These are phyloP conservation scores for Stichodactyla mertensii DNA, from an alignment of 64 coral and sea anemone genomes.

Conservation along the genomic window DNA sequence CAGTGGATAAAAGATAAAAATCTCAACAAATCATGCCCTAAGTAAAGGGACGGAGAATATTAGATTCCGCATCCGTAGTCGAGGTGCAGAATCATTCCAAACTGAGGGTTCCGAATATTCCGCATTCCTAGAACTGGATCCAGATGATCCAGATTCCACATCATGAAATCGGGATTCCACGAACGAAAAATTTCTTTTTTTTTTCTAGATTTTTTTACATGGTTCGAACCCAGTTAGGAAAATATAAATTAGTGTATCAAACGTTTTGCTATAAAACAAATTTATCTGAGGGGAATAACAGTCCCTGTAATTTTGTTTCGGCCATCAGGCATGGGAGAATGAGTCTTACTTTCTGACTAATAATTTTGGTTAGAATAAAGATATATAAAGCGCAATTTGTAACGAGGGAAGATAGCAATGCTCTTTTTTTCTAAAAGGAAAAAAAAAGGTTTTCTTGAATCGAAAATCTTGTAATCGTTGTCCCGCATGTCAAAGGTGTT, in stretches of 20 bases:
- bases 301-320: neutral
- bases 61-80: too few species aligned
- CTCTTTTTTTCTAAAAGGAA: neutral
- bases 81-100: too few species aligned
- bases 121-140: too few species aligned
- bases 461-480: constrained; percentile 4
- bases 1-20: too few species aligned
- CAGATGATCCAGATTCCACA: neutral
- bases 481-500: neutral
- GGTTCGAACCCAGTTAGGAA: neutral
- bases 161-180: neutral
- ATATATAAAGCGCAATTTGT: neutral
- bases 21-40: too few species aligned
- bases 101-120: too few species aligned
- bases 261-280: constrained; percentile 10
- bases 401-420: neutral
- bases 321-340: neutral
- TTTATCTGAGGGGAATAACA: neutral
- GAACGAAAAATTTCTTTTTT: neutral
- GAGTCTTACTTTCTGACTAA: neutral
- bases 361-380: neutral
- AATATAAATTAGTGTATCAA: neutral
- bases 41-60: too few species aligned
- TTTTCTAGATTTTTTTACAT: neutral
- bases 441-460: neutral